Evolutionary conservation across 2,113 vertebrate species (phyloP).

Genomic region (Callocephalon fimbriatum): DNA sequence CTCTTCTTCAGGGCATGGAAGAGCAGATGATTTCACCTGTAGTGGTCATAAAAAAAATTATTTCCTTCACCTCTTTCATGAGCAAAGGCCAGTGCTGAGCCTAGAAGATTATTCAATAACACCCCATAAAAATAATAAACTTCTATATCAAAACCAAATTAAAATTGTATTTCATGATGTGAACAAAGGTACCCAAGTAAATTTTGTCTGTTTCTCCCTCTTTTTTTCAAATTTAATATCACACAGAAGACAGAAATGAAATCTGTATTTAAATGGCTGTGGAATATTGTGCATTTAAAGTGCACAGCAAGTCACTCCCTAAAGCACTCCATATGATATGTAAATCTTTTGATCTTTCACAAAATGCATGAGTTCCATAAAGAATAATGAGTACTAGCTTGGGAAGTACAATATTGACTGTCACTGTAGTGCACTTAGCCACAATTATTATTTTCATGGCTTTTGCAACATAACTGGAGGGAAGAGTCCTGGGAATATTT

Average conservation of each 20-base stretch:
- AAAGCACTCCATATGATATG: slow-evolving; percentile 83
- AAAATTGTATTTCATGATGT: slow-evolving; percentile 68
- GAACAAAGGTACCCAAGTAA: slow-evolving; percentile 65
- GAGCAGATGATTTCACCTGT: background rate
- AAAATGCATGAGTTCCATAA: slow-evolving; percentile 80
- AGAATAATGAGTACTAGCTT: slow-evolving; percentile 81
- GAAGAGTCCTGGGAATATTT: slow-evolving; percentile 74
- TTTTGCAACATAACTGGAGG: slow-evolving; percentile 77
- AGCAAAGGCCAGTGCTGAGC: slow-evolving; percentile 52
- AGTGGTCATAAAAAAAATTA: background rate
- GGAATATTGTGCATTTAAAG: slow-evolving; percentile 79
- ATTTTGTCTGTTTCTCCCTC: slow-evolving; percentile 54
- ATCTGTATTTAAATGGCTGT: slow-evolving; percentile 77
- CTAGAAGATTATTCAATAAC: slow-evolving; percentile 58
- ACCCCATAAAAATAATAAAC: slow-evolving; percentile 65
- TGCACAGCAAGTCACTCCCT: slow-evolving; percentile 83
- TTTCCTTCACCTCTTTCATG: slow-evolving; percentile 37
- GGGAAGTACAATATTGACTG: slow-evolving; percentile 82
- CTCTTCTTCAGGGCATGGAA: background rate
- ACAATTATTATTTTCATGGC: slow-evolving; percentile 79
- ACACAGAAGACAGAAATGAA: slow-evolving; percentile 71
- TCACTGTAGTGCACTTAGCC: slow-evolving; percentile 75
- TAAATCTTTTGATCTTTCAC: slow-evolving; percentile 85
- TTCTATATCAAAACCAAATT: slow-evolving; percentile 67
- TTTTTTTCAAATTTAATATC: slow-evolving; percentile 65